Conservation (phyloP, 2,888 invertebrate species). For the Drepana falcataria region DNA sequence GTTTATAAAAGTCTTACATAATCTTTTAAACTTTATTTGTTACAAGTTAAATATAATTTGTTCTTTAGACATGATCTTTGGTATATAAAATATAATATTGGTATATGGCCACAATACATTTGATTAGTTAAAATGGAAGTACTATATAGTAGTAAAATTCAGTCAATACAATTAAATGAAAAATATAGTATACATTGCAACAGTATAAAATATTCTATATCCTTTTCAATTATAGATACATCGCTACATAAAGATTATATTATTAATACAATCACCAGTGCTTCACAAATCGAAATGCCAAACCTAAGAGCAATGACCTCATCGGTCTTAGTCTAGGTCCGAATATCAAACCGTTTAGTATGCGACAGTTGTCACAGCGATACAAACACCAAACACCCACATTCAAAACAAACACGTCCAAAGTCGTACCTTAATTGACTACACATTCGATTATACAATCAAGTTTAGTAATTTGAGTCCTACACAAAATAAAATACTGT, state of each 20-base stretch:
- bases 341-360: neutral
- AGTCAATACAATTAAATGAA: slow-evolving; percentile 41
- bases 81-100: slow-evolving; percentile 69
- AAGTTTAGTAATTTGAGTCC: neutral
- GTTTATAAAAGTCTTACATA: too few relatives aligned
- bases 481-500: slow-evolving; percentile 1
- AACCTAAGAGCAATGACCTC: neutral
- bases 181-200: slow-evolving; percentile 31
- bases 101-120: slow-evolving; percentile 59
- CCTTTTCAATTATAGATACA: neutral
- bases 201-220: slow-evolving; percentile 22
- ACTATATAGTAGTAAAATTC: slow-evolving; percentile 30
- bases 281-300: neutral
- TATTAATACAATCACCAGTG: neutral
- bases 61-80: slow-evolving; percentile 69
- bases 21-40: slow-evolving; percentile 45
- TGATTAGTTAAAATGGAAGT: slow-evolving; percentile 47
- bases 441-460: neutral
- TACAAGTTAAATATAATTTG: slow-evolving; percentile 57
- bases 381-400: neutral
- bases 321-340: too few relatives aligned
- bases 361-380: neutral
- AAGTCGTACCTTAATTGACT: neutral
- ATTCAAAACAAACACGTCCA: slow-evolving; percentile 1
- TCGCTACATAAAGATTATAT: neutral